A percentile compares a stretch with the other conserved stretches of the same genome.
These are phyloP conservation scores for Lethenteron camtschaticum DNA, from an alignment of 2,113 vertebrate species.

Conservation along the genomic window DNA sequence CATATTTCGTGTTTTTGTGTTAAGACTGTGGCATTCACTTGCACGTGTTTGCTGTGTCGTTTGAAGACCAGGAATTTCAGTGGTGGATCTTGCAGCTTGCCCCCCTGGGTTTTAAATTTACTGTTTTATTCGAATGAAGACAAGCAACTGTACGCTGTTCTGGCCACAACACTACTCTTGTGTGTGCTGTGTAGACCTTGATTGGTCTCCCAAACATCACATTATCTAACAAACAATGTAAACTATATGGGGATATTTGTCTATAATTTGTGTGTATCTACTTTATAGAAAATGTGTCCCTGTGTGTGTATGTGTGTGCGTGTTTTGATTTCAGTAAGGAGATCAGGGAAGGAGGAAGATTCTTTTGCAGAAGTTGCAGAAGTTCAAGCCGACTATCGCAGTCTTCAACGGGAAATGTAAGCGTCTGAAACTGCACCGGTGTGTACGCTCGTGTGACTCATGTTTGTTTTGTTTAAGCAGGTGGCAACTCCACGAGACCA, in stretches of 20 bases:
- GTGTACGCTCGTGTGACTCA: background rate
- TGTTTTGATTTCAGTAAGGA: conserved; percentile 50
- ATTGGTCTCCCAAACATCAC: too few relatives aligned
- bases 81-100: too few relatives aligned
- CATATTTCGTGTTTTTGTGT: too few relatives aligned
- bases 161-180: too few relatives aligned
- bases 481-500: background rate
- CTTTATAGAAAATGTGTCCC: background rate
- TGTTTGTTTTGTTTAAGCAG: background rate
- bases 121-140: too few relatives aligned
- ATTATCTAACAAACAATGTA: background rate
- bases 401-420: conserved; percentile 99
- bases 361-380: conserved; percentile 74
- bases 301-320: background rate
- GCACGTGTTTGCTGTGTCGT: too few relatives aligned
- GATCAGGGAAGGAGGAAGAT: conserved; percentile 81
- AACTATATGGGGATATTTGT: background rate
- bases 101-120: too few relatives aligned
- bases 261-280: conserved; percentile 12
- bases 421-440: conserved; percentile 10
- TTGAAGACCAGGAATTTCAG: too few relatives aligned
- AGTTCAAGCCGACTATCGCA: conserved; percentile 77
- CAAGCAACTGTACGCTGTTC: too few relatives aligned
- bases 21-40: too few relatives aligned
- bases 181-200: too few relatives aligned